Conservation (phyloP, 2,888 invertebrate genomes). For the Zhuqinia jingwanae region DNA sequence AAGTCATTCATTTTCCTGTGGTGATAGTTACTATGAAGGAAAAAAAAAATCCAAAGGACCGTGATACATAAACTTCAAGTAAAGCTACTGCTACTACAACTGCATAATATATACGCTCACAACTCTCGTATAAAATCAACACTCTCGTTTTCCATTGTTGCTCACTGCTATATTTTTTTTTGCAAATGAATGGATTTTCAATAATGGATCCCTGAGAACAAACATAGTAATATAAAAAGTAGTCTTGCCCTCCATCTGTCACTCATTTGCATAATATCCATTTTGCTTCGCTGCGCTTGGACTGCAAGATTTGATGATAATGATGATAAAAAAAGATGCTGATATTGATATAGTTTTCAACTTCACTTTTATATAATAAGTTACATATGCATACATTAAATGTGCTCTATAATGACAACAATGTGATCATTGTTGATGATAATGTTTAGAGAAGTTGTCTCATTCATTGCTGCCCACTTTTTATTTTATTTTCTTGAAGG, state of each 20-base stretch:
- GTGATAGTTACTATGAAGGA: conserved; percentile 11
- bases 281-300: neutral
- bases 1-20: neutral
- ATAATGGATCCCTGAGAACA: conserved; percentile 47
- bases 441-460: conserved; percentile 11
- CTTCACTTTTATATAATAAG: no score
- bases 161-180: neutral
- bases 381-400: no score
- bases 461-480: conserved; percentile 29
- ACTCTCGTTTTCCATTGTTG: conserved; percentile 38
- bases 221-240: conserved; percentile 32
- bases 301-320: no score
- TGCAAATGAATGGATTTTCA: conserved; percentile 19
- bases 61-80: conserved; percentile 24
- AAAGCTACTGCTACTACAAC: no score
- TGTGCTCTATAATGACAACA: no score
- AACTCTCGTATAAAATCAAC: conserved; percentile 3
- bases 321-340: conserved; percentile 10
- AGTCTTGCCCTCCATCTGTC: conserved; percentile 55
- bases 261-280: conserved; percentile 53
- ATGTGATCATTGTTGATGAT: neutral
- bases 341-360: neutral
- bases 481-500: conserved; percentile 25
- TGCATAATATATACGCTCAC: neutral
- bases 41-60: conserved; percentile 44